Evolutionary conservation across 2,113 vertebrate genomes (phyloP).

Genomic region (Phrynosoma platyrhinos): DNA sequence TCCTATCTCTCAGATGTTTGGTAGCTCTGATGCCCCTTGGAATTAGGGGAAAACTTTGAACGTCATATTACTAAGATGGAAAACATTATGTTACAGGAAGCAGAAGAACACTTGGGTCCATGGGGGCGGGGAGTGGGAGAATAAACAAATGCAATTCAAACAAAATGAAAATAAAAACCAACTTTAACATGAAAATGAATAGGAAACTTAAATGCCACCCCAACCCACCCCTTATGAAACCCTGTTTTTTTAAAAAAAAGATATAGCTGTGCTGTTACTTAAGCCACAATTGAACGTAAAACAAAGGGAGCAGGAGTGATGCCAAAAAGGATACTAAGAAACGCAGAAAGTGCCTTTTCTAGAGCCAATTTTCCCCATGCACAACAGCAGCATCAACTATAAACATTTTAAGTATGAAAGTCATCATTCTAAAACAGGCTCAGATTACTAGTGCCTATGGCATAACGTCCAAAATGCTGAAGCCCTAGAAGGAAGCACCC

Average conservation of each 20-base stretch:
- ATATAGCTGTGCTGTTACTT: neutral
- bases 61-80: neutral
- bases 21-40: neutral
- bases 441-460: neutral
- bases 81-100: neutral
- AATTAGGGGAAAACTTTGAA: neutral
- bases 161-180: neutral
- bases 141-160: neutral
- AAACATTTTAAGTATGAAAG: slow-evolving; percentile 9
- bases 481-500: neutral
- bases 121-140: neutral
- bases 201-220: neutral
- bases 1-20: neutral
- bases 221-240: neutral
- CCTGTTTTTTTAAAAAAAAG: neutral
- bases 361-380: neutral
- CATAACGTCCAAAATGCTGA: neutral
- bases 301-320: neutral
- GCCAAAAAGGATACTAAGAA: neutral
- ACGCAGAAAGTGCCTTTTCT: neutral
- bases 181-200: neutral
- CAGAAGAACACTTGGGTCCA: neutral
- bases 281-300: slow-evolving; percentile 1
- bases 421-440: neutral
- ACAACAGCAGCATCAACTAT: slow-evolving; percentile 10